A percentile compares a stretch with the other conserved stretches of the same genome.
These are phyloP conservation scores for Watsonalla binaria DNA, from an alignment of 2,888 invertebrate genomes.

Conservation along the genomic window DNA sequence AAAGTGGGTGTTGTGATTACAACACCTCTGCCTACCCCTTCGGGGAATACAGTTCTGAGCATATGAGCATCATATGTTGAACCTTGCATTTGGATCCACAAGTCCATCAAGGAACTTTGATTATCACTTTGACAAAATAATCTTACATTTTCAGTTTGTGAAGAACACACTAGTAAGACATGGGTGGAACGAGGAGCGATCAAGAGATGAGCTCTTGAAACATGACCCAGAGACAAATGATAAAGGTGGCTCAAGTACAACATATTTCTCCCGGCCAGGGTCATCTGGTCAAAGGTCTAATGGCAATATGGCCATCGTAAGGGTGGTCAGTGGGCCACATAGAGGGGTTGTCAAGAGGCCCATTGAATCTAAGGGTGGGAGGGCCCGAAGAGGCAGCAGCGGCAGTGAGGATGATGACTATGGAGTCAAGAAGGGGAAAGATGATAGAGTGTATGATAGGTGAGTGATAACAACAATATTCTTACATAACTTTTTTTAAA, in stretches of 20 bases:
- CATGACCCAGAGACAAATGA: slow-evolving; percentile 69
- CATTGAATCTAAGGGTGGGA: slow-evolving; percentile 53
- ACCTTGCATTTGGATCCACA: no score
- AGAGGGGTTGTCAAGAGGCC: slow-evolving; percentile 34
- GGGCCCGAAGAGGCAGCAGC: slow-evolving; percentile 67
- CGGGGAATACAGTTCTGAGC: no score
- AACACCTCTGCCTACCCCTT: no score
- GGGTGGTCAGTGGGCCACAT: slow-evolving; percentile 43
- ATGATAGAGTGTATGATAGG: slow-evolving; percentile 83
- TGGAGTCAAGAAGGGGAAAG: slow-evolving; percentile 79
- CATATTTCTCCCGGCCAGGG: slow-evolving; percentile 40
- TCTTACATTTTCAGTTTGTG: slow-evolving; percentile 57
- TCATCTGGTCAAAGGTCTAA: slow-evolving; percentile 41
- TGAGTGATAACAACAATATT: slow-evolving; percentile 30
- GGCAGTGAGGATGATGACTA: slow-evolving; percentile 81
- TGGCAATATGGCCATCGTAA: slow-evolving; percentile 36
- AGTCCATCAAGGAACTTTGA: background rate
- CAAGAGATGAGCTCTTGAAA: slow-evolving; percentile 73
- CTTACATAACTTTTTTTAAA: background rate
- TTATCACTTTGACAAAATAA: background rate
- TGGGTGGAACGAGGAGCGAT: slow-evolving; percentile 76
- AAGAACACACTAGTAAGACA: slow-evolving; percentile 76
- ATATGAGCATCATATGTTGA: no score
- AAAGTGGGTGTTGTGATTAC: no score
- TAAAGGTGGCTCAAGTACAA: slow-evolving; percentile 21